Percentiles rank a stretch among this genome's conserved stretches.
Conservation (phyloP, 2,797 vertebrate genomes). For the Leucoraja ocellata region DNA sequence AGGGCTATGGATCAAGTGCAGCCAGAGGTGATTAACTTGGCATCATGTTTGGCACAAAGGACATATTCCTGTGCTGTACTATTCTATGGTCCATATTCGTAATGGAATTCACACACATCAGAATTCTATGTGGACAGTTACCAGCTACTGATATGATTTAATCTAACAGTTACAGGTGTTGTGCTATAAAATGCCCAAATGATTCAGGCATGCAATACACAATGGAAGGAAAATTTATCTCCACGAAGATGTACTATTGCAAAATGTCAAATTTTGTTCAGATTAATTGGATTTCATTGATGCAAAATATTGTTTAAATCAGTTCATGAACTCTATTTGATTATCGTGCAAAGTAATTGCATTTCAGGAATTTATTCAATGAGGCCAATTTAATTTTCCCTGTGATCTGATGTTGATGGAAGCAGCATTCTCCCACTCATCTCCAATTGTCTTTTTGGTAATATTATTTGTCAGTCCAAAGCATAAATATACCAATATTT, state of each 20-base stretch:
- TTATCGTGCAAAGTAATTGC: background rate
- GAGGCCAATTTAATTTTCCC: background rate
- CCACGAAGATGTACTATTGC: background rate
- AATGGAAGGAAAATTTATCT: constrained; percentile 4
- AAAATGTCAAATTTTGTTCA: background rate
- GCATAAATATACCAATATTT: background rate
- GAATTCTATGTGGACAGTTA: background rate
- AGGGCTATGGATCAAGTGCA: too few species aligned
- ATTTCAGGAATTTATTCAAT: background rate
- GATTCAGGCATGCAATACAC: background rate
- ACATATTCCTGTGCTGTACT: too few species aligned
- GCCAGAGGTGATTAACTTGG: too few species aligned
- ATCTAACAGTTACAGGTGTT: background rate
- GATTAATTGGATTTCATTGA: background rate
- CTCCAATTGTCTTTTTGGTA: background rate
- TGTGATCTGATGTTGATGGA: background rate
- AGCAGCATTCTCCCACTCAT: background rate
- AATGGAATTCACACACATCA: background rate
- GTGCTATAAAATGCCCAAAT: background rate
- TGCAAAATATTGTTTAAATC: background rate
- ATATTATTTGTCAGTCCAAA: background rate
- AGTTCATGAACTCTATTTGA: background rate
- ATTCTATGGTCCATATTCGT: background rate
- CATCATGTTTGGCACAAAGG: too few species aligned
- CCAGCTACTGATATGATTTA: background rate